A percentile compares a stretch with the other conserved stretches of the same genome.
Evolutionary conservation across 1,140 invertebrate species (phyloP).

Genomic region (Eumaeus atala): DNA sequence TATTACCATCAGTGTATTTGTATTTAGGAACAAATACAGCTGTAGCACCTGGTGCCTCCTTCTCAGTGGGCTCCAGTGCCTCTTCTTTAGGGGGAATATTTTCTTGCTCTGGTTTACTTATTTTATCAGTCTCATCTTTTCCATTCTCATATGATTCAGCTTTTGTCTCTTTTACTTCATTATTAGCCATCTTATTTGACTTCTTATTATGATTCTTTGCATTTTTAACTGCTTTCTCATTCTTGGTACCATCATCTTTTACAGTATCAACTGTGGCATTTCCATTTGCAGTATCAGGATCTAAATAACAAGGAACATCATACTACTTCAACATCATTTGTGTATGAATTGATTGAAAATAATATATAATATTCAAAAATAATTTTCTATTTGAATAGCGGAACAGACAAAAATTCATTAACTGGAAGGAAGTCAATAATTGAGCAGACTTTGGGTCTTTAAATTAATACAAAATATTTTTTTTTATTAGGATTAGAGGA

Average conservation of each 20-base stretch:
- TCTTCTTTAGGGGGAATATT: constrained; percentile 35
- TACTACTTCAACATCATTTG: no score
- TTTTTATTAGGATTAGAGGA: no score
- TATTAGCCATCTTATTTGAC: constrained; percentile 44
- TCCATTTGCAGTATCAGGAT: constrained; percentile 58
- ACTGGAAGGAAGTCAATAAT: no score
- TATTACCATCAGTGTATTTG: constrained; percentile 53
- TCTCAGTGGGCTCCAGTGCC: constrained; percentile 14
- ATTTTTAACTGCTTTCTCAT: constrained; percentile 58
- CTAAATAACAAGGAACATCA: constrained; percentile 23
- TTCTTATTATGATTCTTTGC: constrained; percentile 55
- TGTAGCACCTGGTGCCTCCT: constrained; percentile 22
- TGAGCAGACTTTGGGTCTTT: no score
- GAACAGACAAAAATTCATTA: no score
- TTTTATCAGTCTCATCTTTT: constrained; percentile 67
- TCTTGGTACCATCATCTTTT: constrained; percentile 60
- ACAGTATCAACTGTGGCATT: constrained; percentile 45
- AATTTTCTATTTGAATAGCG: no score
- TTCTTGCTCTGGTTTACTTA: constrained; percentile 49
- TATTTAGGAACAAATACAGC: constrained; percentile 51
- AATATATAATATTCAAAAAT: no score
- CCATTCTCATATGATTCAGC: constrained; percentile 60
- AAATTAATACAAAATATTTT: no score
- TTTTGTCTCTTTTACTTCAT: constrained; percentile 39
- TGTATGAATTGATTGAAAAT: no score